Evolutionary conservation across 2,888 invertebrate genomes (phyloP), one percentile per base, ranked within the genome.

Genomic region (Epistrophe grossulariae): DNA sequence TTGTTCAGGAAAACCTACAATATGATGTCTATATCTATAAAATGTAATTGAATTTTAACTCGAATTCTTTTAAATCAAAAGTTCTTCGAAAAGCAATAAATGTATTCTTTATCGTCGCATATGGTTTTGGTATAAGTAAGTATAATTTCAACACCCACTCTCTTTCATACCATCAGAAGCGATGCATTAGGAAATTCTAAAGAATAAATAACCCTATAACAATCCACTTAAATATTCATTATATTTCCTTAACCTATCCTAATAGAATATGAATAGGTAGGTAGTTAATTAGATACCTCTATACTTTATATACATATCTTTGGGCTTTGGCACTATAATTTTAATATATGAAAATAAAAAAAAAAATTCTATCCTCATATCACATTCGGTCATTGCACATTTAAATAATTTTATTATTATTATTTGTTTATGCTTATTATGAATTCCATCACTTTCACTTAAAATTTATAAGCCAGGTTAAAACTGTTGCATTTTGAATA

Each of bases 371-470:
- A n/a, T 43, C 24, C 19, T 10, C 28, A 66, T 24, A 24, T 19
- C 52, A 59, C 59, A 55, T 55, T 35, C 35, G 11, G n/a, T 19
- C 70, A 55, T 24, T 35, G 55, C 45, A 55, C 72, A 64, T 78
- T 82, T 74, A 74, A 78, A 79, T 74, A 68, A 68, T 77, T 80
- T 73, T 68, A 71, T 57, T 78, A 70, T 57, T 78, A 70, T 77
- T 70, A 48, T 73, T 45, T n/a, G 15, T 24, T 24, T 64, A n/a
- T n/a, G 9, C 28, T 28, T 45, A 48, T 68, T 68, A 68, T 11
- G 70, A 60, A 78, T 78, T 78, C 62, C 55, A 85, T 48, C 85
- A 85, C 85, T 85, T 85, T 85, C 85, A 85, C 85, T 85, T 80
- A 50, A 55, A 50, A 60, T 70, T 38, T 52, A 50, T 55, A 55